A percentile compares a stretch with the other conserved stretches of the same genome.
Evolutionary conservation across 2,797 vertebrate species (phyloP).

Genomic region (Hephaestus fuliginosus): DNA sequence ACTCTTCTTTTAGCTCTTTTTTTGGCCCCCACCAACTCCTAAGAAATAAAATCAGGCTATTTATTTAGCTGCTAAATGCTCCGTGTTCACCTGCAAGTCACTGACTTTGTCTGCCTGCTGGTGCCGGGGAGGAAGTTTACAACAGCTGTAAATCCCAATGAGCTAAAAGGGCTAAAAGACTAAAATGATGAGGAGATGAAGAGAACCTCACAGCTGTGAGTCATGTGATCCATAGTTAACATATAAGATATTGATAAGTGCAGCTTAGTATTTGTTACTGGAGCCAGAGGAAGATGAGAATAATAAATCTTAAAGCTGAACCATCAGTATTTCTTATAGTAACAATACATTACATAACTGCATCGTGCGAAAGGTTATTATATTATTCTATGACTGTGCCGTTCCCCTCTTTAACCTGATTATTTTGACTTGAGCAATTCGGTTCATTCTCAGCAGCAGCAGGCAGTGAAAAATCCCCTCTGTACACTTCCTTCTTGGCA

Average conservation of each 20-base stretch:
- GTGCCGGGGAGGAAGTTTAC: too few relatives aligned
- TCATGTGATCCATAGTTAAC: background rate
- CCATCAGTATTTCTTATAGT: background rate
- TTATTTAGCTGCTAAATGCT: constrained; percentile 10
- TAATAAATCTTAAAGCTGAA: background rate
- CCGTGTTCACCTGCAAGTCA: background rate
- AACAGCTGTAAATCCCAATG: background rate
- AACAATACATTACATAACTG: background rate
- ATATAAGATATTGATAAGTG: background rate
- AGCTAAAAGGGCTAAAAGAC: background rate
- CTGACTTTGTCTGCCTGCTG: background rate
- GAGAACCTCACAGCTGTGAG: background rate
- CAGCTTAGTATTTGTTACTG: background rate
- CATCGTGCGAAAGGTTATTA: background rate
- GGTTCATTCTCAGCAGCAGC: background rate
- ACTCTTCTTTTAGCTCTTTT: background rate
- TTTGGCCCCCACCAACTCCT: background rate
- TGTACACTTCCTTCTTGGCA: background rate
- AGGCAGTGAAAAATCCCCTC: background rate
- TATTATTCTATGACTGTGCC: background rate
- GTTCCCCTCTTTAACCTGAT: background rate
- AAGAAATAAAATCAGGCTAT: background rate
- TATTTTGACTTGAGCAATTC: background rate
- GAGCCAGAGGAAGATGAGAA: background rate
- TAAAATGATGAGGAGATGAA: background rate